Evolutionary conservation across 2,113 vertebrate genomes (phyloP).

Genomic region (Thryonomys swinderianus): DNA sequence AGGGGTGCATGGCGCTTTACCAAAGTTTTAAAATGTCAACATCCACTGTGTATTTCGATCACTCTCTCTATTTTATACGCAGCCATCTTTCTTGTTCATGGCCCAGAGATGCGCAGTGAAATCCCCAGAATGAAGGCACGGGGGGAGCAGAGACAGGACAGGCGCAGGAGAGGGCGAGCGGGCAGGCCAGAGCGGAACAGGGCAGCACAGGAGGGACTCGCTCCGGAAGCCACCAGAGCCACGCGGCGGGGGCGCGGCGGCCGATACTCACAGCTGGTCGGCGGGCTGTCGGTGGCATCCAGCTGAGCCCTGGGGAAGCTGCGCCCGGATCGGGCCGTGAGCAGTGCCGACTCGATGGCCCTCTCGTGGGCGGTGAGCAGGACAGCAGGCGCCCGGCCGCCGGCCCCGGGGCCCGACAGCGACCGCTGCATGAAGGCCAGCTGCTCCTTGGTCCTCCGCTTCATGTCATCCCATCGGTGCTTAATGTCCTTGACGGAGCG

Average conservation of each 20-base stretch:
- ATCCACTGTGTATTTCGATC: neutral
- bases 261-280: slow-evolving; percentile 87
- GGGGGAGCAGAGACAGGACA: slow-evolving; percentile 37
- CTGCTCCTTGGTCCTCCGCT: slow-evolving; percentile 90
- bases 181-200: neutral
- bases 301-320: slow-evolving; percentile 78
- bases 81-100: neutral
- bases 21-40: neutral
- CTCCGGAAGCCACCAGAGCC: fast-evolving
- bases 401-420: slow-evolving; percentile 79
- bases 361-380: slow-evolving; percentile 84
- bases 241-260: neutral
- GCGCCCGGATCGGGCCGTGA: slow-evolving; percentile 73
- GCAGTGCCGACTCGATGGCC: slow-evolving; percentile 85
- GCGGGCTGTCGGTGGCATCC: slow-evolving; percentile 83
- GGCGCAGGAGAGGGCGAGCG: neutral
- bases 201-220: neutral
- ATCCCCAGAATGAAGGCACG: neutral
- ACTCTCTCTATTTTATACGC: neutral
- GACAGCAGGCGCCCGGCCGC: slow-evolving; percentile 80
- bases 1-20: neutral
- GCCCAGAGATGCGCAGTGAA: neutral
- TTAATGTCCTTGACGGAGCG: slow-evolving; percentile 90
- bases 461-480: slow-evolving; percentile 91
- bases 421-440: slow-evolving; percentile 88